Evolutionary conservation across 2,888 invertebrate genomes (phyloP), one percentile per base, ranked within the genome.

Genomic region (Temnothorax ravouxi): DNA sequence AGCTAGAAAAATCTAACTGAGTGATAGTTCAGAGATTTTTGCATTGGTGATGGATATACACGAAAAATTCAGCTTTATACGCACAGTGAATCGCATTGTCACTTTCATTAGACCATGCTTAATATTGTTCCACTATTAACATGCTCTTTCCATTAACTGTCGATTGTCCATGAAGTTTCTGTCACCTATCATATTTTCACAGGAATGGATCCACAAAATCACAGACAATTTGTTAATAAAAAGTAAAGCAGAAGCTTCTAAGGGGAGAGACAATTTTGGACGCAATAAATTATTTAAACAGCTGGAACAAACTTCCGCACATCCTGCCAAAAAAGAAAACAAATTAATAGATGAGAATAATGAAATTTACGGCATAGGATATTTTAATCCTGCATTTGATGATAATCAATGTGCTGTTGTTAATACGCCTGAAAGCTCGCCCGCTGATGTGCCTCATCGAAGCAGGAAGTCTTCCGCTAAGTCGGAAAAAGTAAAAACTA

Each of bases 401-500:
- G 94, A 93, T 86, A 92, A 92, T 86, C 86, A 86, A 38, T 88
- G 83, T 47, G 84, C 84, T 18, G 72, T 66, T 79, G 75, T 75
- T 25, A 59, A 62, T 18, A 93, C 92, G 18, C 92, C 94, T 4
- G 75, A 92, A 81, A 91, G 89, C 64, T 89, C 91, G 47, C 93
- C 93, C 18, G 85, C 90, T 34, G 90, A 91, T 11, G 86, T 91
- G 9, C 87, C 91, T 34, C 87, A 92, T 83, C 89, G 92, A 6
- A 93, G 91, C 74, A 91, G 88, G 80, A 93, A 93, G 74, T 93
- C 93, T 21, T 93, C 92, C 13, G 75, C 69, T 11, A 93, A 93
- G 66, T 87, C 89, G 67, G 92, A 93, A 34, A 94, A 92, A 90
- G 91, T 93, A 80, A 96, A 96, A 87, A 96, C 96, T 91, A 96